Percentiles rank a stretch among this genome's conserved stretches.
Evolutionary conservation across 2,888 invertebrate genomes (phyloP).

Genomic region (Spilosoma lubricipeda): DNA sequence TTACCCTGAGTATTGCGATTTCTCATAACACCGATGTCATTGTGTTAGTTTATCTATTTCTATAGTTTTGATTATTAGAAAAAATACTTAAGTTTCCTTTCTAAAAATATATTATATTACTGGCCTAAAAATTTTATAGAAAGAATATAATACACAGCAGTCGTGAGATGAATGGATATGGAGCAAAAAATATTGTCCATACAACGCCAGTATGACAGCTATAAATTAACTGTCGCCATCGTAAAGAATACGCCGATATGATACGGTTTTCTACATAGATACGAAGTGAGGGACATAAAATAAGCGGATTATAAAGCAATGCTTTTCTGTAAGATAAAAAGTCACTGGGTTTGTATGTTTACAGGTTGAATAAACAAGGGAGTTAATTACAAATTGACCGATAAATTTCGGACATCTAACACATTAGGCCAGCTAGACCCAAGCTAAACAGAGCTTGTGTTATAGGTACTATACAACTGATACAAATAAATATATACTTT

Average conservation of each 20-base stretch:
- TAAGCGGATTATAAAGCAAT: constrained; percentile 12
- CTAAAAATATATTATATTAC: constrained; percentile 1
- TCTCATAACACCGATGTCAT: background rate
- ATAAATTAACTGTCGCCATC: constrained; percentile 72
- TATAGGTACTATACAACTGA: too few relatives aligned
- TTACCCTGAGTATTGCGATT: background rate
- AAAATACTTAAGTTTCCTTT: background rate
- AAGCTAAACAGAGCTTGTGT: too few relatives aligned
- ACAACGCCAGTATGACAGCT: constrained; percentile 57
- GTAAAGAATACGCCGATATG: constrained; percentile 60
- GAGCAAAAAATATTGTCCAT: constrained; percentile 70
- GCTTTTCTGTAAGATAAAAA: background rate
- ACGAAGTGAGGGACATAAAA: constrained; percentile 23
- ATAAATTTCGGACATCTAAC: too few relatives aligned
- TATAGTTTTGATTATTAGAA: background rate
- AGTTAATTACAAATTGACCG: background rate
- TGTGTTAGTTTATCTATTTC: too few relatives aligned
- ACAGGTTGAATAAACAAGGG: too few relatives aligned
- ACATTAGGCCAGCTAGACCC: too few relatives aligned
- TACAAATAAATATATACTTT: too few relatives aligned
- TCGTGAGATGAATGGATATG: constrained; percentile 46
- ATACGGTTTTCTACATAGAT: constrained; percentile 46
- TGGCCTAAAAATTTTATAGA: constrained; percentile 1
- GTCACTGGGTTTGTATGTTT: too few relatives aligned
- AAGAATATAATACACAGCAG: constrained; percentile 47